Conservation (phyloP, 2,113 vertebrate genomes). For the Apteryx mantelli region DNA sequence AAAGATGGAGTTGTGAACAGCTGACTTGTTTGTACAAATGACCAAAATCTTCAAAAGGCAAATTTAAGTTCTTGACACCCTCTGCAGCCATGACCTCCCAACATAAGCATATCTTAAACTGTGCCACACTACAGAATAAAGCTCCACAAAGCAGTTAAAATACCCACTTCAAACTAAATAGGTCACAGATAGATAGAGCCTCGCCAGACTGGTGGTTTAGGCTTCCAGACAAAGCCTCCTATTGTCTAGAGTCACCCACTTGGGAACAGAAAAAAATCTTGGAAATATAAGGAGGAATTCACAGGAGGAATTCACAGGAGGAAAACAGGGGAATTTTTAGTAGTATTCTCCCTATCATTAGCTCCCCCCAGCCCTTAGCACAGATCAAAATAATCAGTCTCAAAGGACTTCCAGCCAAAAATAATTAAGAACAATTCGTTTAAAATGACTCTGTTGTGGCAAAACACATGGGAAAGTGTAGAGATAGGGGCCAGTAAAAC, state of each 20-base stretch:
- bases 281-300: neutral
- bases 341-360: neutral
- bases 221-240: slow-evolving; percentile 57
- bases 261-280: neutral
- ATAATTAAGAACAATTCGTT: neutral
- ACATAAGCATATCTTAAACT: neutral
- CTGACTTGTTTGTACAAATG: neutral
- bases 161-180: slow-evolving; percentile 38
- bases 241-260: slow-evolving; percentile 50
- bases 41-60: neutral
- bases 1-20: neutral
- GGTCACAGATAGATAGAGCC: slow-evolving; percentile 54
- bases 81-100: neutral
- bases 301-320: neutral
- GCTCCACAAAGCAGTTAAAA: neutral
- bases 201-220: slow-evolving; percentile 10
- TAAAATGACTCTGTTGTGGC: neutral
- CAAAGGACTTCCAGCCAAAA: neutral
- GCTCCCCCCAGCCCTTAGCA: neutral
- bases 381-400: neutral
- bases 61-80: neutral
- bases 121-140: neutral
- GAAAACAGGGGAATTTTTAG: neutral
- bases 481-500: neutral
- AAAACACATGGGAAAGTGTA: neutral